Conservation (phyloP, 2,888 invertebrate species). For the Cephus sareptanus region DNA sequence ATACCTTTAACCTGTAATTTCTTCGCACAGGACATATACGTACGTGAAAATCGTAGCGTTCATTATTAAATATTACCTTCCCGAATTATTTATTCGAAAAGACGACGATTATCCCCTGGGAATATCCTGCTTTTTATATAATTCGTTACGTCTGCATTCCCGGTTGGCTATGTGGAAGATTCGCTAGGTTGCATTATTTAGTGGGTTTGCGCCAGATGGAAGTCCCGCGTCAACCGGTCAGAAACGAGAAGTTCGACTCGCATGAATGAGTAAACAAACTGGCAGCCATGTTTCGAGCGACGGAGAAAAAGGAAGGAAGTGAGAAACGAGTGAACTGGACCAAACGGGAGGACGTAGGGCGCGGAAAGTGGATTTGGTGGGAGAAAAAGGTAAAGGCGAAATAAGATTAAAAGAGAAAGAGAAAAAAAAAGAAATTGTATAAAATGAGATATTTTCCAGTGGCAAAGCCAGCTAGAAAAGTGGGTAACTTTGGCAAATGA, state of each 20-base stretch:
- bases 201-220: not conserved
- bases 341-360: not conserved
- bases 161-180: not conserved
- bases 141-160: not conserved
- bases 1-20: not conserved
- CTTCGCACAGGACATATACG: not conserved
- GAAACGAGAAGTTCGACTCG: not conserved
- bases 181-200: not conserved
- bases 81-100: not conserved
- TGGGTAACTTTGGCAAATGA: conserved; percentile 13
- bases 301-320: not conserved
- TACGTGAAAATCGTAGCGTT: not conserved
- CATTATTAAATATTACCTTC: not conserved
- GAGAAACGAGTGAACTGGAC: not conserved
- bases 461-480: not conserved
- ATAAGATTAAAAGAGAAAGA: not conserved
- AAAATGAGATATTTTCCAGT: not conserved
- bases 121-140: not conserved
- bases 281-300: not conserved
- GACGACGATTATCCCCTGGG: not conserved
- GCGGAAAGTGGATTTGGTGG: not conserved
- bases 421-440: not conserved
- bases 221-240: not conserved
- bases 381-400: not conserved
- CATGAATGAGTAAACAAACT: not conserved